Evolutionary conservation across 1,140 invertebrate genomes (phyloP), one percentile per base, ranked within the genome.

Genomic region (fruit fly (Drosophila melanogaster)): DNA sequence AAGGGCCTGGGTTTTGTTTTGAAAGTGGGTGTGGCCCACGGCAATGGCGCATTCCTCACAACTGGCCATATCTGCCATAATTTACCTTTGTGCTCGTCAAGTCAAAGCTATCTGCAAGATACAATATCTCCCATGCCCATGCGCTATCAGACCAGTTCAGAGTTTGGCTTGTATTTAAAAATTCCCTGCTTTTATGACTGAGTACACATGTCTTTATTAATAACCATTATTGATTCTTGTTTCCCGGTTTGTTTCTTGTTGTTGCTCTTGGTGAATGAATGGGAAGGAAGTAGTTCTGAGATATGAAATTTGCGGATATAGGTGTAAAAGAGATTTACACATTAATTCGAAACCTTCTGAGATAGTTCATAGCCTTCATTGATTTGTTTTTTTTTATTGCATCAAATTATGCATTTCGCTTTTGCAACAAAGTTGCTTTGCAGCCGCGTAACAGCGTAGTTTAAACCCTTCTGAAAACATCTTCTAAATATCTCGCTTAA

Each of bases 191-290:
- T 86, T 86, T 87, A 86, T 65, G 79, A 58, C 49, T 41, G 57
- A 64, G 69, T 87, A 86, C 81, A 86, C 81, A 87, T 86, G 81
- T 86, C 79, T 76, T 87, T 79, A 87, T 86, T 86, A 87, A 87
- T 72, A 86, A 76, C 75, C 74, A 72, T 87, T 87, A 87, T 87
- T 84, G 80, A 70, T 70, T 69, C 22, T 61, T 35, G 47, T 53
- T 38, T n/a, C n/a, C n/a, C n/a, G n/a, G n/a, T n/a, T n/a, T n/a
- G n/a, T n/a, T n/a, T n/a, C n/a, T n/a, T n/a, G n/a, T n/a, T 77
- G 22, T 76, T 67, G 54, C 69, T 79, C 44, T 49, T 61, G 57
- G 50, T 65, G 54, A 61, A 69, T n/a, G n/a, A 35, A 26, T 24
- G 55, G 46, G 41, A 49, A 58, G 58, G 58, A 58, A 67, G 60